Base-by-base conservation (phyloP, 2,797 vertebrate species). In the Galaxias olidus region DNA sequence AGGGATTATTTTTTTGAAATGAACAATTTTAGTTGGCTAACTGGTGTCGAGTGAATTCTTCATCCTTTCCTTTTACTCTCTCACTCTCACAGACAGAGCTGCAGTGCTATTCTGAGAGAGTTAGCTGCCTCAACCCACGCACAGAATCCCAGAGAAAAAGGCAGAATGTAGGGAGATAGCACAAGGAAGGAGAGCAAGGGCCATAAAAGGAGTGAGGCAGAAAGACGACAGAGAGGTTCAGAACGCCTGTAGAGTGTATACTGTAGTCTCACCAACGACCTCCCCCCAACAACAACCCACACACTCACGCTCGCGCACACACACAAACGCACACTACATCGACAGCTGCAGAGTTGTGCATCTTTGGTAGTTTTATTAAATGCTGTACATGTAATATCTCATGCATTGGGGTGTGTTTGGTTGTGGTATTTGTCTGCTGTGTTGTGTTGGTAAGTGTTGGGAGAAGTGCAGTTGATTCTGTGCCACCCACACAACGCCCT, bases 41-140 rank as follows among this genome's bases (percentile, higher is more conserved):
- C 79, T 76, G 81, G 73, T 84, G 79, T 66, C 84, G 81, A 88
- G 80, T 80, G 72, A 77, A 87, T 80, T 88, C 82, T 83, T 73
- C 71, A 77, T 87, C 66, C 61, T 80, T 80, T 77, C 77, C 69
- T 64, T 77, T 85, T 84, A 82, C 84, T 88, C 62, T 74, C 83
- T 84, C 87, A 74, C 85, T 87, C 87, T 83, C 82, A 68, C 87
- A 90, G 89, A 88, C 91, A 88, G 91, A 88, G 86, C 91, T 91
- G 92, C 91, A 91, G 82, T 93, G 91, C 92, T 93, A 92, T 93
- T 93, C 92, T 91, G 89, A 93, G 91, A 93, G 91, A 92, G 90
- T 90, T 92, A 90, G 91, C 91, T 91, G 91, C 90, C 84, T 90
- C 91, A 92, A 79, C 92, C 92, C 92, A 93, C 92, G 91, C 92